These are phyloP conservation scores for Zosterops pallidus DNA, from an alignment of 2,113 vertebrate genomes.

Conservation along the genomic window DNA sequence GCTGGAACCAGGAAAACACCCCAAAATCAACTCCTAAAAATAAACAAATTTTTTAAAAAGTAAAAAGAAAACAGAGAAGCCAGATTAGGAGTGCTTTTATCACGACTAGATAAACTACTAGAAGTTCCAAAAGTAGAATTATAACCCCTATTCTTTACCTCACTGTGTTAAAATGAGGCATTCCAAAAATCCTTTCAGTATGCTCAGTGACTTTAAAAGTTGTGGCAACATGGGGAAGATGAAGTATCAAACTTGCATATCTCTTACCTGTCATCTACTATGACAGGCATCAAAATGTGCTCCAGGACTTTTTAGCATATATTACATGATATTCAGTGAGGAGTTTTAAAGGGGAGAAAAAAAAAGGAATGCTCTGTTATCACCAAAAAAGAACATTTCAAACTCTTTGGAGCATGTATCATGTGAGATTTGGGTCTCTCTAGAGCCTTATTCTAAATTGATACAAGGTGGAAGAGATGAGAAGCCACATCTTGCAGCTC, in stretches of 20 bases:
- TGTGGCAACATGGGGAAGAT: not conserved
- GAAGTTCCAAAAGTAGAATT: not conserved
- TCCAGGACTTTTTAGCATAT: not conserved
- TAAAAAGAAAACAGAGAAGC: not conserved
- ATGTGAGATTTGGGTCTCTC: not conserved
- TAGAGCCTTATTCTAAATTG: not conserved
- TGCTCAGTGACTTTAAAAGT: not conserved
- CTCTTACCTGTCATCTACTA: not conserved
- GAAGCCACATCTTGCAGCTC: not conserved
- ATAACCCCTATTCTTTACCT: not conserved
- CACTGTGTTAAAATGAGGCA: not conserved
- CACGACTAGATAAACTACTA: not conserved
- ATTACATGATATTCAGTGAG: not conserved
- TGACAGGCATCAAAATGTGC: not conserved
- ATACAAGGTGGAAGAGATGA: not conserved
- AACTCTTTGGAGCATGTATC: not conserved
- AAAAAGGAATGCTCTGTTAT: not conserved
- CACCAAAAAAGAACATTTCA: not conserved
- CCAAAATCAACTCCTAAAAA: not conserved
- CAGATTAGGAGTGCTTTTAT: not conserved
- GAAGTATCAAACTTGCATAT: not conserved
- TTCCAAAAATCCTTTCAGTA: not conserved
- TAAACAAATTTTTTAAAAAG: not conserved
- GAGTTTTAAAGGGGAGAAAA: not conserved
- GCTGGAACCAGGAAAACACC: not conserved